phyloP scores from a whole-genome alignment of 2,888 invertebrate genomes.

The Orthosia cruda region DNA sequence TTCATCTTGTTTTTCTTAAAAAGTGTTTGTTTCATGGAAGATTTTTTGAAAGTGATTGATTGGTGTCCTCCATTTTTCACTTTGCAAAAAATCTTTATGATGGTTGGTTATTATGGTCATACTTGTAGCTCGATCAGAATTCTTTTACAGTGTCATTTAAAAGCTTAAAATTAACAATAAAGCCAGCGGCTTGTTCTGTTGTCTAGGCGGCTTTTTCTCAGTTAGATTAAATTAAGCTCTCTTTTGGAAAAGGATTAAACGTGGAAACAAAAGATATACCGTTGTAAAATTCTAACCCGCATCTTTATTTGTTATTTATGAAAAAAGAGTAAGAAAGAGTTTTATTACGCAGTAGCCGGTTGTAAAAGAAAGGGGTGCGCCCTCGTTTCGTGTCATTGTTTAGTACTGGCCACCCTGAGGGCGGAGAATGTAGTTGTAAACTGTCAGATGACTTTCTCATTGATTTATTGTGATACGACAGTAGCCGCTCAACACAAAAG shows the following conservation, averaged over 20 bases:
- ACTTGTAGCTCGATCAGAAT: conserved; percentile 18
- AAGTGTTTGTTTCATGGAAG: conserved; percentile 58
- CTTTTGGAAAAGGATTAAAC: conserved; percentile 38
- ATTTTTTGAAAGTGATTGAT: conserved; percentile 55
- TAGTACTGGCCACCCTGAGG: conserved; percentile 79
- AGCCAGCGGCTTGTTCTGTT: conserved; percentile 15
- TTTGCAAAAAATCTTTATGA: conserved; percentile 48
- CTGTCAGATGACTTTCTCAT: conserved; percentile 74
- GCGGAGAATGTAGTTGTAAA: conserved; percentile 78
- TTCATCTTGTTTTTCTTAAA: conserved; percentile 58
- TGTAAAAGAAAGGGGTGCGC: conserved; percentile 83
- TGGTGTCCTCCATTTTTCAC: conserved; percentile 35
- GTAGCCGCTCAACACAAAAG: conserved; percentile 75
- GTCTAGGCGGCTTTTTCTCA: conserved; percentile 13
- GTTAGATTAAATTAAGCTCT: conserved; percentile 45
- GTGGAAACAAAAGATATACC: conserved; percentile 22
- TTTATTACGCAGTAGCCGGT: conserved; percentile 86
- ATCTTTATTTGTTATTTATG: conserved; percentile 62
- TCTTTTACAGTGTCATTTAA: conserved; percentile 10
- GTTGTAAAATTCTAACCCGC: conserved; percentile 53
- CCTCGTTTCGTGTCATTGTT: conserved; percentile 75
- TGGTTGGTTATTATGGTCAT: conserved; percentile 9
- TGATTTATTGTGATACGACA: conserved; percentile 78
- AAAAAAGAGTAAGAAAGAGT: conserved; percentile 76
- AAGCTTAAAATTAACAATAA: conserved; percentile 2